Evolutionary conservation across 2,888 invertebrate species (phyloP).

Genomic region (Phoronis australis): DNA sequence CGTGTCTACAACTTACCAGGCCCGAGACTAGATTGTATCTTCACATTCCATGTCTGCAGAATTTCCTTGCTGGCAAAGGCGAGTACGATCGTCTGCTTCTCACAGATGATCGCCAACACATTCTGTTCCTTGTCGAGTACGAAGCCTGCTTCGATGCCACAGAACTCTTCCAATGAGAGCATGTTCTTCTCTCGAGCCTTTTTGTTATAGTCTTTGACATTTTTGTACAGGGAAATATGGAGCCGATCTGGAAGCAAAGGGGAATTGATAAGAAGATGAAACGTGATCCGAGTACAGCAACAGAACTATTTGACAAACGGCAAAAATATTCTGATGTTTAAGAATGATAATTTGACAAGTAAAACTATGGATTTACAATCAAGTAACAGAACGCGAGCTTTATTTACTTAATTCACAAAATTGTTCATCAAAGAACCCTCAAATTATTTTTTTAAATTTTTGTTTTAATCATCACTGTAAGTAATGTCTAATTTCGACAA

Average conservation of each 20-base stretch:
- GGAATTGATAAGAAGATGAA: no score
- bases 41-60: not conserved
- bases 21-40: not conserved
- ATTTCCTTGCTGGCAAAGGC: not conserved
- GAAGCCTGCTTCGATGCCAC: not conserved
- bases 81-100: not conserved
- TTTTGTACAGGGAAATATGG: not conserved
- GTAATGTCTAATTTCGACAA: no score
- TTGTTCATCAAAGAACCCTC: no score
- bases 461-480: no score
- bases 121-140: not conserved
- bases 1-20: not conserved
- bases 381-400: no score
- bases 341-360: no score
- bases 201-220: not conserved
- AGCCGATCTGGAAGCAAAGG: not conserved
- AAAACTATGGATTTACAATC: no score
- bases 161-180: not conserved
- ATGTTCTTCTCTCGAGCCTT: not conserved
- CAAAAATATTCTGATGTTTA: no score
- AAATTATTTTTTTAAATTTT: no score
- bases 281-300: no score
- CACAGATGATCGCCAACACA: not conserved
- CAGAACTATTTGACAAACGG: no score
- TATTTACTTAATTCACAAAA: no score